phyloP scores from a whole-genome alignment of 2,888 invertebrate species.

The Diaprepes abbreviatus region DNA sequence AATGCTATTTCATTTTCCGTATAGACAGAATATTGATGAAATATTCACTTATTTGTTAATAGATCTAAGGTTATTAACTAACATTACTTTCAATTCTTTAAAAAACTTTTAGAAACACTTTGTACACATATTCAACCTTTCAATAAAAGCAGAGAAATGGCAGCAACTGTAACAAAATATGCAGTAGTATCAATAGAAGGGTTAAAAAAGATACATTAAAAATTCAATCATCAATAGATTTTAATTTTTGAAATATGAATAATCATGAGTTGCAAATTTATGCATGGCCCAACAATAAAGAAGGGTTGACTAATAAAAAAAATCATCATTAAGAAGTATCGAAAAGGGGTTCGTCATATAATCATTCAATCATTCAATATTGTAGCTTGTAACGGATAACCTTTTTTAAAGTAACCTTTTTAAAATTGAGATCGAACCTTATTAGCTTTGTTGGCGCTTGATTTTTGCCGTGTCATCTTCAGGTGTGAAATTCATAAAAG shows the following conservation, averaged over 20 bases:
- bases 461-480: constrained; percentile 36
- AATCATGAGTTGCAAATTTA: constrained; percentile 57
- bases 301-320: constrained; percentile 36
- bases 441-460: constrained; percentile 15
- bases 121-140: too few species aligned
- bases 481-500: constrained; percentile 35
- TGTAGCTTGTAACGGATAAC: constrained; percentile 23
- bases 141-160: too few species aligned
- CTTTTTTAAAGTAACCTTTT: constrained; percentile 37
- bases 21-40: too few species aligned
- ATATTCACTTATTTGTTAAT: too few species aligned
- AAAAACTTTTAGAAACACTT: too few species aligned
- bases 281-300: constrained; percentile 25
- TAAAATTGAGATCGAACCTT: constrained; percentile 35
- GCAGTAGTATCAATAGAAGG: constrained; percentile 19
- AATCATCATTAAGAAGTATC: constrained; percentile 29
- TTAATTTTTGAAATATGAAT: constrained; percentile 53
- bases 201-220: constrained; percentile 25
- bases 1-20: too few species aligned
- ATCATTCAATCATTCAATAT: constrained; percentile 28
- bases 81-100: too few species aligned
- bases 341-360: constrained; percentile 19
- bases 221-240: constrained; percentile 24
- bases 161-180: too few species aligned
- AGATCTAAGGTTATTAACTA: too few species aligned